Evolutionary conservation across 92 coral and sea anemone species (phyloP), one percentile per base, ranked within the genome.

Genomic region (Paragorgia papillata): DNA sequence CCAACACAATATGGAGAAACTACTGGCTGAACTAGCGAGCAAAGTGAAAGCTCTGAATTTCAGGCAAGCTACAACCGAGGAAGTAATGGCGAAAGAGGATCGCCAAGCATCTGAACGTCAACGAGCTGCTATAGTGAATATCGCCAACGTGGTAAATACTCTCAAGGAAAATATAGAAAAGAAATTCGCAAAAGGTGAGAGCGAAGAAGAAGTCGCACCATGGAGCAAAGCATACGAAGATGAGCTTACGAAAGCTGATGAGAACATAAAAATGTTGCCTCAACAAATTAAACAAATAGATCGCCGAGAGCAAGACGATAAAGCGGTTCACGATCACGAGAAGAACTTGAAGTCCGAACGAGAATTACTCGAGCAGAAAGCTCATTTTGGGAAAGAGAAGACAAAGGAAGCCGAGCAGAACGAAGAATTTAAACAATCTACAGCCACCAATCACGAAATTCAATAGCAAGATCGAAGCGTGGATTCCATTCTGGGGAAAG

Each of bases 371-470:
- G 84, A 77, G 59, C 85, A 83, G 64, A 83, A 73, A 74, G 85
- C 79, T 9, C 73, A 79, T 61, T 86, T 78, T 65, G 82, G 83
- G 50, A 57, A 81, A 64, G 64, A 54, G 40, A 66, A 19, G 62
- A 67, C 39, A 46, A 79, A 66, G 66, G 32, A 75, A 82, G 57
- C 57, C 58, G 57, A 82, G 22, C 34, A 73, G 37, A n/a, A 27
- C 53, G 48, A 57, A 43, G 30, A 33, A 80, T 19, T 50, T 66
- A 15, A 84, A 82, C 56, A 88, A 88, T 55, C 61, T 88, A 13
- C 89, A 85, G 57, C 65, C 85, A 26, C 40, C 77, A 7, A 88
- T 88, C 13, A 76, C 91, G 46, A 79, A 79, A 85, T 87, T 83
- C 34, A 81, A 74, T 26, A 83, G 88, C 12, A 83, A 51, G 13